Base-by-base conservation (phyloP, 2,888 invertebrate genomes). In the Eupsilia transversa region DNA sequence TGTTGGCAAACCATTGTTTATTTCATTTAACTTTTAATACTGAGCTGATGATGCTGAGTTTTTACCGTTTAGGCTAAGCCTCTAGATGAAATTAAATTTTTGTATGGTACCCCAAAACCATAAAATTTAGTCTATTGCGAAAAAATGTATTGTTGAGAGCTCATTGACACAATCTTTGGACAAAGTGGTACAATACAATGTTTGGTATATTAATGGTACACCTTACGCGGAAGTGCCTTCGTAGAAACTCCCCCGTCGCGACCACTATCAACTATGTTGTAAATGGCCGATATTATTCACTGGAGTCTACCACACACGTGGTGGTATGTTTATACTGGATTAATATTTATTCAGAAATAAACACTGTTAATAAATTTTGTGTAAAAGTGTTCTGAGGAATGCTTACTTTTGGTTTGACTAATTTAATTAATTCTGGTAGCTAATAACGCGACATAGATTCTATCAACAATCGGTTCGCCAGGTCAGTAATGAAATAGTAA, bases 171-270 rank as follows among this genome's bases (percentile, higher is more conserved):
- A 87, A 84, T 89, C 92, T 91, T 93, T 93, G 92, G 91, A 93
- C 89, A 91, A 83, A 89, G 86, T 87, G 88, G 88, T 87, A 91
- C 90, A 85, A 82, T 85, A 86, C 85, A 92, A 92, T 92, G 93
- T 94, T 52, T 85, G 83, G 87, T 92, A 94, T 82, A 96, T 95
- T 95, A 95, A 95, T 95, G 92, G 91, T 87, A 83, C 90, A 91
- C 91, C 87, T 90, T 87, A 86, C 88, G 82, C 84, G 81, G 85
- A 84, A 86, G 82, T 85, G 75, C 89, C 89, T 94, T 94, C 94
- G 86, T 78, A 90, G 95, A 94, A 94, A 89, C 84, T 87, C 91
- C 90, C 95, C 95, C 88, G 93, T 87, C 67, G 94, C 76, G 94
- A 83, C 84, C 83, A 88, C 91, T 89, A 90, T 91, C 86, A 82